Evolutionary conservation across 2,113 vertebrate genomes (phyloP).

Genomic region (Rhinogobius similis): DNA sequence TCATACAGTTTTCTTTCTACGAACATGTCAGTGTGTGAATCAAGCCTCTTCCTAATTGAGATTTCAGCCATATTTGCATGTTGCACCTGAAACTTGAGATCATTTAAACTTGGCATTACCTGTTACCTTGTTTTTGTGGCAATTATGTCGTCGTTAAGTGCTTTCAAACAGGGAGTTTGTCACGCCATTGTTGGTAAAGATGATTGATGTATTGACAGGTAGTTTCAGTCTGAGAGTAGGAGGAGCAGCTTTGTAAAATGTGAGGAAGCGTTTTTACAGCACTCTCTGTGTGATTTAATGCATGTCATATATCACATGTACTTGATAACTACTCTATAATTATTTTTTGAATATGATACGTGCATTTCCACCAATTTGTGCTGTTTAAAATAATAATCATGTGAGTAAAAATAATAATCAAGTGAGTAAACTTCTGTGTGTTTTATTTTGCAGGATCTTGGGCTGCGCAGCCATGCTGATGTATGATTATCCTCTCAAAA

Average conservation of each 20-base stretch:
- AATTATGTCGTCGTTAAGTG: background rate
- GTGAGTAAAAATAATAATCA: background rate
- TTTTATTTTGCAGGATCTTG: conserved; percentile 59
- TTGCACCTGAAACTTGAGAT: conserved; percentile 14
- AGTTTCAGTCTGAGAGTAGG: background rate
- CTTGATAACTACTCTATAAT: background rate
- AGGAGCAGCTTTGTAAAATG: background rate
- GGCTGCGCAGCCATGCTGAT: conserved; percentile 89
- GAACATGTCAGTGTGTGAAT: background rate
- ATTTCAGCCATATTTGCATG: conserved; percentile 24
- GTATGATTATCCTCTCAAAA: conserved; percentile 94
- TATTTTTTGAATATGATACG: background rate
- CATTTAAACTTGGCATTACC: conserved; percentile 6
- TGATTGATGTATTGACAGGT: background rate
- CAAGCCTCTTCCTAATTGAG: too few species aligned
- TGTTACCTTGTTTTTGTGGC: background rate
- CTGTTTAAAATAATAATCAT: background rate
- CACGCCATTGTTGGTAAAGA: background rate
- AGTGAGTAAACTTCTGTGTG: conserved; percentile 10
- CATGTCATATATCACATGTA: background rate
- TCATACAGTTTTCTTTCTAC: conserved; percentile 33
- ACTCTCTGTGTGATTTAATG: conserved; percentile 19
- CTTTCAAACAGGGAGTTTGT: background rate
- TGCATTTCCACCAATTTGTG: background rate
- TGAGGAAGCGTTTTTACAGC: background rate